phyloP scores from a whole-genome alignment of 2,888 invertebrate genomes.

The Xiphydria camelus region DNA sequence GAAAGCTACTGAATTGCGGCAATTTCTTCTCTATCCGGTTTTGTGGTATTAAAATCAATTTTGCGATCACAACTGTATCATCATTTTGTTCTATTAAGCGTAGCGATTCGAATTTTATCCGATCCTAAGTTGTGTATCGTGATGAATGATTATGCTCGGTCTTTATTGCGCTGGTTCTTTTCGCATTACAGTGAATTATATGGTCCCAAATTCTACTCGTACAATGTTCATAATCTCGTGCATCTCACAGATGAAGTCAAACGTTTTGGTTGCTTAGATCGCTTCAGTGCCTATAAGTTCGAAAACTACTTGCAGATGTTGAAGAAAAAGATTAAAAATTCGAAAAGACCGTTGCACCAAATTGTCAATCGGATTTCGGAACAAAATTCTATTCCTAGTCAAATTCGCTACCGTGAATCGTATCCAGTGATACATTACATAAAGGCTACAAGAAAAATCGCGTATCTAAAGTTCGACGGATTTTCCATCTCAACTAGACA shows the following conservation, averaged over 20 bases:
- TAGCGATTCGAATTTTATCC: constrained; percentile 29
- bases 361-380: constrained; percentile 21
- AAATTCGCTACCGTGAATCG: constrained; percentile 6
- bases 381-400: constrained; percentile 3
- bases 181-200: constrained; percentile 21
- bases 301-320: constrained; percentile 25
- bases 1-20: constrained; percentile 32
- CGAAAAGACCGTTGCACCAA: constrained; percentile 26
- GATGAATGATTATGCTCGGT: constrained; percentile 22
- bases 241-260: constrained; percentile 27
- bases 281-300: constrained; percentile 27
- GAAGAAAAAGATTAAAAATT: constrained; percentile 21
- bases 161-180: constrained; percentile 30
- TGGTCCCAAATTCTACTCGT: constrained; percentile 20
- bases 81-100: constrained; percentile 30
- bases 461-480: constrained; percentile 10
- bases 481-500: constrained; percentile 14
- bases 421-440: constrained; percentile 10
- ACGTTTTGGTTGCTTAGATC: constrained; percentile 25
- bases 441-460: constrained; percentile 8
- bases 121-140: constrained; percentile 15
- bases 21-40: constrained; percentile 28
- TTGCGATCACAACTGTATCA: constrained; percentile 20
- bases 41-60: constrained; percentile 22
- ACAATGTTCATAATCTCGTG: constrained; percentile 31